Evolutionary conservation across 2,797 vertebrate species (phyloP), one percentile per base, ranked within the genome.

Genomic region (Chelon auratus): DNA sequence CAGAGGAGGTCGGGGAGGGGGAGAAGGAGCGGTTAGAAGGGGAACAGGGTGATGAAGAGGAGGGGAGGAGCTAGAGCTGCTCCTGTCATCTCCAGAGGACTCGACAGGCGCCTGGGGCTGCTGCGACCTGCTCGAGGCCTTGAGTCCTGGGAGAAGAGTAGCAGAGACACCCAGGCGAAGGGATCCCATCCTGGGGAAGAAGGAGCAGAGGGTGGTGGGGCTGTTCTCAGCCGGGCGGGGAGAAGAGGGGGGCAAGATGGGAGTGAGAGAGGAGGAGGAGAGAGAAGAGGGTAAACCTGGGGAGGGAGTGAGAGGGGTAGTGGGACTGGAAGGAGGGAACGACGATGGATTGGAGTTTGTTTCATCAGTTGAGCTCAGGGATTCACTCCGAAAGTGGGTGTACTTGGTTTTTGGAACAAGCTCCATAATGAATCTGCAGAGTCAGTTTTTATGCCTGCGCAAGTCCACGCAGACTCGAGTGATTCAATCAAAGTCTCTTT

Each of bases 161-260:
- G 95, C 90, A 0, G 96, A 96, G 74, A 95, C 96, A 0, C 97
- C 96, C 84, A 99, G 94, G 50, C 97, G 97, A 73, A 99, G 89
- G 70, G 94, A 96, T 71, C 95, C 95, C 96, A 97, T 97, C 87
- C 95, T 95, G 73, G 97, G 97, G 81, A 99, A 99, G 89, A 99
- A 99, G 82, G 97, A 98, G 92, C 97, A 98, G 51, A 98, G 94
- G 17, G 97, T 97, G 57, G 97, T 99, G 88, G 98, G 97, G 86
- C 97, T 98, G 79, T 96, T 95, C 73, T 97, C 96, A 0, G 93
- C 85, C 6, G 77, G 90, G 9, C 85, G 85, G 24, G 94, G 93
- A 58, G 94, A 93, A 1, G 93, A 72, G 60, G 95, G 89, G 62
- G 96, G 94, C 20, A 94, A 93, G 60, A 95, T 91, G 5, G 96